Evolutionary conservation across 1,140 invertebrate genomes (phyloP).

Genomic region (Drosophila neocordata): DNA sequence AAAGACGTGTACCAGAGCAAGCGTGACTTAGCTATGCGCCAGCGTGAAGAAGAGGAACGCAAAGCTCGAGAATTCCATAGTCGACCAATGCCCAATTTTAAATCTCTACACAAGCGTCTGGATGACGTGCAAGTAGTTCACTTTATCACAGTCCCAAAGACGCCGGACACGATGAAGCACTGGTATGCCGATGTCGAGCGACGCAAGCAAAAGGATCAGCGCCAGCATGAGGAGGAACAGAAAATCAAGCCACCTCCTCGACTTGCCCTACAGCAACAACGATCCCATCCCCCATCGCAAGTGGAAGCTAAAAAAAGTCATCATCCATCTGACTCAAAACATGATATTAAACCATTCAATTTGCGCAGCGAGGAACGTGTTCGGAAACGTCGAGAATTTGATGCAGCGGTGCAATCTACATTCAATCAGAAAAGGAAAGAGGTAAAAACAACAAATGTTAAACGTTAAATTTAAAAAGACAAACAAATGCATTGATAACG

Average conservation of each 20-base stretch:
- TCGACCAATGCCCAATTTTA: slow-evolving; percentile 72
- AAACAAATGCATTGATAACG: slow-evolving; percentile 3
- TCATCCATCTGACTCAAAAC: background rate
- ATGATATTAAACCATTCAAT: slow-evolving; percentile 49
- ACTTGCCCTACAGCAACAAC: background rate
- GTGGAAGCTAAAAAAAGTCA: background rate
- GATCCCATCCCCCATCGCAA: background rate
- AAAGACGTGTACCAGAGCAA: slow-evolving; percentile 57
- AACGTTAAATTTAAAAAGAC: slow-evolving; percentile 14
- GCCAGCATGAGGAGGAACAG: background rate
- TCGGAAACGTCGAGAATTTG: slow-evolving; percentile 65
- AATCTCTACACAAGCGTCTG: slow-evolving; percentile 49
- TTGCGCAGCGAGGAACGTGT: slow-evolving; percentile 62
- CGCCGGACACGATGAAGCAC: slow-evolving; percentile 61
- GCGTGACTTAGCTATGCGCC: slow-evolving; percentile 39
- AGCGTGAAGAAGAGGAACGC: slow-evolving; percentile 59
- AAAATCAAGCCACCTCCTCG: background rate
- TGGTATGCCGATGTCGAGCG: slow-evolving; percentile 27
- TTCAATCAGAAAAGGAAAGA: slow-evolving; percentile 56
- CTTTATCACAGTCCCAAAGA: slow-evolving; percentile 58
- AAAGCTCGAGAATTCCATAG: slow-evolving; percentile 73
- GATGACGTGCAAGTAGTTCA: slow-evolving; percentile 39
- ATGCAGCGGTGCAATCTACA: slow-evolving; percentile 44
- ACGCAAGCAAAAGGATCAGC: slow-evolving; percentile 13
- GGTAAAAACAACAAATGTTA: slow-evolving; percentile 47